Percentiles rank a stretch among this genome's conserved stretches.
Conservation (phyloP, 1,140 invertebrate genomes). For the Stegodyphus dumicola region DNA sequence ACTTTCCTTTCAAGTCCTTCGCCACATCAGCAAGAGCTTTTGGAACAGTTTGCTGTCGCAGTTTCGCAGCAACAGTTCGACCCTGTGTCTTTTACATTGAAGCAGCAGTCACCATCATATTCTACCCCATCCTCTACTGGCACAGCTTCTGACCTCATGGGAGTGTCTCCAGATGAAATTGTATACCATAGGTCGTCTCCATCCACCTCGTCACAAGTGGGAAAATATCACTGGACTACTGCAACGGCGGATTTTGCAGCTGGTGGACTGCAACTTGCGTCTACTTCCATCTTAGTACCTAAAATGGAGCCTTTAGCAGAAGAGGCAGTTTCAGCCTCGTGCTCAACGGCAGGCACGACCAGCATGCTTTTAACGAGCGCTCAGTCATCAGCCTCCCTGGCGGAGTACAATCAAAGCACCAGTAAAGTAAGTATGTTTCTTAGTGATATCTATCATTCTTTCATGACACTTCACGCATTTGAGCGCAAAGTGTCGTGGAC, state of each 20-base stretch:
- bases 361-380: conserved; percentile 13
- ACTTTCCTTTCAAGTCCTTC: background rate
- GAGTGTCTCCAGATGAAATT: conserved; percentile 45
- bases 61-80: conserved; percentile 54
- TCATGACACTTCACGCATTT: background rate
- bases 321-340: conserved; percentile 1
- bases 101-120: conserved; percentile 46
- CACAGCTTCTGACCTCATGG: conserved; percentile 22
- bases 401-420: conserved; percentile 93
- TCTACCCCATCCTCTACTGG: conserved; percentile 27
- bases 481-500: no score
- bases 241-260: background rate
- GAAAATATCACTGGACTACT: conserved; percentile 32
- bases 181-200: conserved; percentile 39
- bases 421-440: conserved; percentile 74
- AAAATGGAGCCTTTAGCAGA: conserved; percentile 42
- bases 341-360: conserved; percentile 24
- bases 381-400: conserved; percentile 77
- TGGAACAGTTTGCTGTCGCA: conserved; percentile 50
- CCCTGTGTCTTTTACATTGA: conserved; percentile 42
- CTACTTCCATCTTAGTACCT: conserved; percentile 30
- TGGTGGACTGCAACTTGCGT: no score
- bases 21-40: conserved; percentile 23
- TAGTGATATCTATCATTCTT: background rate
- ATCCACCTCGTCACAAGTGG: conserved; percentile 2